These are phyloP conservation scores for Drosophila miranda DNA, from an alignment of 1,140 invertebrate genomes.

Conservation along the genomic window DNA sequence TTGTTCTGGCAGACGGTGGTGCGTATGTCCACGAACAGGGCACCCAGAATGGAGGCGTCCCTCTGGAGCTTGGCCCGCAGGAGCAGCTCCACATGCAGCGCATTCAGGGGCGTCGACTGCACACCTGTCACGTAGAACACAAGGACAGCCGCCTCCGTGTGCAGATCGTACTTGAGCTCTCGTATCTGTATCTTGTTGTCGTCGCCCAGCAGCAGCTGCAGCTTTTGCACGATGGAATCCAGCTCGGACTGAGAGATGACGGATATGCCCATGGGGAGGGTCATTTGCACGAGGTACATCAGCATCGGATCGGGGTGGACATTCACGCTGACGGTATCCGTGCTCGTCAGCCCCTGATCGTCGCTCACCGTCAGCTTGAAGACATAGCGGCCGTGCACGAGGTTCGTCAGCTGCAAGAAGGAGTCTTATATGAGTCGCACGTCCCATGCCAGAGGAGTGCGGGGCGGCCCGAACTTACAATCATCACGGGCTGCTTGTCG, in stretches of 20 bases:
- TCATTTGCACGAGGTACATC: slow-evolving; percentile 90
- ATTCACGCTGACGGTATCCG: slow-evolving; percentile 92
- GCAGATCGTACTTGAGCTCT: slow-evolving; percentile 85
- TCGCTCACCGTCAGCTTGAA: slow-evolving; percentile 95
- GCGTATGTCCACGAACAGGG: slow-evolving; percentile 89
- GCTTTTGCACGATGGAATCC: slow-evolving; percentile 83
- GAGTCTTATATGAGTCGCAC: background rate
- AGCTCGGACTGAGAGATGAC: slow-evolving; percentile 80
- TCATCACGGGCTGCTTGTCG: slow-evolving; percentile 89
- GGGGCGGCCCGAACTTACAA: slow-evolving; percentile 83
- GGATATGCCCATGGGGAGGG: slow-evolving; percentile 88
- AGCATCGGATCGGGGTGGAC: slow-evolving; percentile 91
- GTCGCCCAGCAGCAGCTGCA: slow-evolving; percentile 87
- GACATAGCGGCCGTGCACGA: slow-evolving; percentile 93
- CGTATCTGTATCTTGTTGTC: slow-evolving; percentile 87
- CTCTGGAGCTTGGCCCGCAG: slow-evolving; percentile 87
- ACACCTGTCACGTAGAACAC: slow-evolving; percentile 85
- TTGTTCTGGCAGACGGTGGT: slow-evolving; percentile 95
- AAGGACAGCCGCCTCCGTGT: slow-evolving; percentile 85
- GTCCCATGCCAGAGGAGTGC: background rate
- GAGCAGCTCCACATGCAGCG: slow-evolving; percentile 85
- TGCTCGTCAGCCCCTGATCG: slow-evolving; percentile 91
- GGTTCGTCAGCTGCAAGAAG: slow-evolving; percentile 87
- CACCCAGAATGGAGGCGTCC: slow-evolving; percentile 88
- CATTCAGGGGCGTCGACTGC: slow-evolving; percentile 82